These are phyloP conservation scores for Drosophila micromelanica DNA, from an alignment of 1,140 invertebrate genomes.

Conservation along the genomic window DNA sequence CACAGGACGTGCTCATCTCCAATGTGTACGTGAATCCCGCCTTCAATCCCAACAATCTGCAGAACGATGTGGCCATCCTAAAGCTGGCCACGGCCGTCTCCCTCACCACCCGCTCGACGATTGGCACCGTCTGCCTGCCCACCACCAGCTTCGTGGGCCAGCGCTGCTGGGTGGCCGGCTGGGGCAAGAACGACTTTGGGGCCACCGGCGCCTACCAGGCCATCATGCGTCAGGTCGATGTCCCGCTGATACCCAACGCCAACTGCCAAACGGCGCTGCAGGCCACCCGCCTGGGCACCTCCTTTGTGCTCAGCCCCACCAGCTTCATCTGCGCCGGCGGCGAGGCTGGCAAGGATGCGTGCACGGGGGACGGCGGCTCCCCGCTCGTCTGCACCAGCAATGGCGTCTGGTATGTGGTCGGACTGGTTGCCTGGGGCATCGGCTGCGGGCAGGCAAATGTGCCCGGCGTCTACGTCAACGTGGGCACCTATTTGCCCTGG, in stretches of 20 bases:
- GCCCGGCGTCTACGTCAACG: conserved; percentile 89
- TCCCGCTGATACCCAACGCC: conserved; percentile 87
- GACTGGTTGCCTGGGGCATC: conserved; percentile 91
- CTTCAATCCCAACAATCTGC: conserved; percentile 88
- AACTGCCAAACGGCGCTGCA: conserved; percentile 88
- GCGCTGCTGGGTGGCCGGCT: conserved; percentile 91
- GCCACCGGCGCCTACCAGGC: conserved; percentile 87
- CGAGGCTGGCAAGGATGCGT: conserved; percentile 90
- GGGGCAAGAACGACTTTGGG: conserved; percentile 92
- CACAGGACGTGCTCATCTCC: conserved; percentile 86
- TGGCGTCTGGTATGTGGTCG: conserved; percentile 87
- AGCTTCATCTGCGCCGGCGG: conserved; percentile 92
- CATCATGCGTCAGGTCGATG: conserved; percentile 89
- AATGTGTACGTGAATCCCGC: conserved; percentile 88
- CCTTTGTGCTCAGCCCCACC: conserved; percentile 87
- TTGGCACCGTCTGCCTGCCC: conserved; percentile 90
- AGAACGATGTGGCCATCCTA: conserved; percentile 90
- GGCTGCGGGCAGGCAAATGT: conserved; percentile 88
- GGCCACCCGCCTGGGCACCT: conserved; percentile 87
- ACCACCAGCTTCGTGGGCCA: conserved; percentile 86
- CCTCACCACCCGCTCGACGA: conserved; percentile 86
- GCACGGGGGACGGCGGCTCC: conserved; percentile 91
- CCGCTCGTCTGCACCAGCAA: conserved; percentile 88
- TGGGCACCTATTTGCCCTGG: conserved; percentile 87
- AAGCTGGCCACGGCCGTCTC: conserved; percentile 86